A percentile compares a stretch with the other conserved stretches of the same genome.
Evolutionary conservation across 2,797 vertebrate genomes (phyloP).

Genomic region (Pitangus sulphuratus): DNA sequence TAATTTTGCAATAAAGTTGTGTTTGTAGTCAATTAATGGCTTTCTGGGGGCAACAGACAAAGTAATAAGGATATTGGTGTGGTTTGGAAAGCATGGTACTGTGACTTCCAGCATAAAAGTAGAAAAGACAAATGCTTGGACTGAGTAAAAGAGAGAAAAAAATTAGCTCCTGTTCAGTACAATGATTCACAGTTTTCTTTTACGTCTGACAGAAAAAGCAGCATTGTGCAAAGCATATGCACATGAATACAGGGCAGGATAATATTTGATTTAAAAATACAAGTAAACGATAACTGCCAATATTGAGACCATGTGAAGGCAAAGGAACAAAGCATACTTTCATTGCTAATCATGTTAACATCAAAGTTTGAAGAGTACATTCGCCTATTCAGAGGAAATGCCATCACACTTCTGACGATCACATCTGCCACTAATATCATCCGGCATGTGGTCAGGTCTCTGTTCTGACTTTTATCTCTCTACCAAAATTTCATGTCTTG

Average conservation of each 20-base stretch:
- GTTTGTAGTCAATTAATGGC: constrained; percentile 73
- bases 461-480: constrained; percentile 77
- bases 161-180: constrained; percentile 37
- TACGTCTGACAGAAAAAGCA: constrained; percentile 33
- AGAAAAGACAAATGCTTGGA: constrained; percentile 31
- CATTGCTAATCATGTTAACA: constrained; percentile 86
- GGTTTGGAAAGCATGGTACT: neutral
- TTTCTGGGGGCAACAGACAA: constrained; percentile 56
- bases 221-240: constrained; percentile 60
- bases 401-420: constrained; percentile 85
- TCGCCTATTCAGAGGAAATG: constrained; percentile 90
- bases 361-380: constrained; percentile 87
- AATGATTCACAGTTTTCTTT: constrained; percentile 49
- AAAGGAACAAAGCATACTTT: constrained; percentile 89
- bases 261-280: constrained; percentile 74
- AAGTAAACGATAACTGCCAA: constrained; percentile 76
- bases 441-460: constrained; percentile 79
- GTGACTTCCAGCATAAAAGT: constrained; percentile 35
- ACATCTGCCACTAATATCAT: constrained; percentile 85
- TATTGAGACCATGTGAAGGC: constrained; percentile 87
- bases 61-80: neutral
- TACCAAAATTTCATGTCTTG: constrained; percentile 73
- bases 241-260: constrained; percentile 59
- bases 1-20: constrained; percentile 74
- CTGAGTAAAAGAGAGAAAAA: neutral